These are phyloP conservation scores for Maconellicoccus hirsutus DNA, from an alignment of 1,140 invertebrate genomes.

Conservation along the genomic window DNA sequence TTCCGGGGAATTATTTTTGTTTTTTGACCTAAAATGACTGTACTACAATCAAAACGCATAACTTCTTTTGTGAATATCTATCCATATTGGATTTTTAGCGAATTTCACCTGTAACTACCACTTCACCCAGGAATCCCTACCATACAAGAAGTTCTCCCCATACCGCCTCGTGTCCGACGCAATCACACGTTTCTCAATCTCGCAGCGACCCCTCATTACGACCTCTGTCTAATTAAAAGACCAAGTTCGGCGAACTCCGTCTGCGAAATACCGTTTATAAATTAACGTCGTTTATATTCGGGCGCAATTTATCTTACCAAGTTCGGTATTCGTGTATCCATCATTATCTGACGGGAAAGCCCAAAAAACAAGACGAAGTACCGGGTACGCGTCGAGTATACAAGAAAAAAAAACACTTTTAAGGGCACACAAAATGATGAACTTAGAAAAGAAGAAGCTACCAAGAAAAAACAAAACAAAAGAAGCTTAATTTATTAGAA, in stretches of 20 bases:
- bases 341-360: constrained; percentile 2
- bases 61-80: too few relatives aligned
- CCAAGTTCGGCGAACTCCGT: neutral
- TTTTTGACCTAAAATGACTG: too few relatives aligned
- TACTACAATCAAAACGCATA: too few relatives aligned
- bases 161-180: too few relatives aligned
- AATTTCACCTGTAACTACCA: too few relatives aligned
- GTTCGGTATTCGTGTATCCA: neutral
- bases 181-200: too few relatives aligned
- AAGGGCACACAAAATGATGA: constrained; percentile 3
- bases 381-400: neutral
- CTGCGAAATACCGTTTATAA: neutral
- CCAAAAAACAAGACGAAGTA: neutral
- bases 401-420: neutral
- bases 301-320: neutral
- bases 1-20: too few relatives aligned
- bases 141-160: too few relatives aligned
- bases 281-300: constrained; percentile 1
- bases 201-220: too few relatives aligned
- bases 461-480: constrained; percentile 10
- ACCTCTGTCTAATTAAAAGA: too few relatives aligned
- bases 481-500: constrained; percentile 19
- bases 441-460: neutral
- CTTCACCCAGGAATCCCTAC: too few relatives aligned
- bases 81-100: too few relatives aligned